phyloP scores from a whole-genome alignment of 2,113 vertebrate genomes.

The Phalacrocorax pelagicus region DNA sequence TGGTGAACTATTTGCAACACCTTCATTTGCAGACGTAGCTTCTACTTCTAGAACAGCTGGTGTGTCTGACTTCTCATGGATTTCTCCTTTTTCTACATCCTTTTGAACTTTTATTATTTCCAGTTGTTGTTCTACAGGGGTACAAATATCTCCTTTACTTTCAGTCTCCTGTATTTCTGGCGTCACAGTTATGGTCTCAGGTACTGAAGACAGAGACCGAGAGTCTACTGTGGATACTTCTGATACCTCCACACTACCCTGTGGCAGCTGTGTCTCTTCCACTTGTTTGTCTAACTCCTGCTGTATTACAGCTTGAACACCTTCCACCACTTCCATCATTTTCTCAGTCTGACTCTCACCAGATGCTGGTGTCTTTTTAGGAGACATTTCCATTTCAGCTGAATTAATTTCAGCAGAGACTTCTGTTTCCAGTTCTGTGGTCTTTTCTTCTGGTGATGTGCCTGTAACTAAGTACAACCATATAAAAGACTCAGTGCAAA shows the following conservation, averaged over 20 bases:
- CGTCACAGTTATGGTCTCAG: not conserved
- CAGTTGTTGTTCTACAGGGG: slow-evolving; percentile 35
- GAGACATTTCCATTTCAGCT: slow-evolving; percentile 63
- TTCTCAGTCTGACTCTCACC: slow-evolving; percentile 45
- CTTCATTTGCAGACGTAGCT: slow-evolving; percentile 71
- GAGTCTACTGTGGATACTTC: slow-evolving; percentile 60
- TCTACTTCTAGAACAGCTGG: slow-evolving; percentile 65
- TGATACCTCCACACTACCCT: slow-evolving; percentile 56
- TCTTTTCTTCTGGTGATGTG: slow-evolving; percentile 55
- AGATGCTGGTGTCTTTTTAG: slow-evolving; percentile 49
- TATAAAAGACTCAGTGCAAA: not conserved
- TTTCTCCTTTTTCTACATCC: slow-evolving; percentile 46
- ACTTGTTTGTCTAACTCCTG: slow-evolving; percentile 72
- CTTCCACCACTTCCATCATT: slow-evolving; percentile 69
- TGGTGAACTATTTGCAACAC: slow-evolving; percentile 70
- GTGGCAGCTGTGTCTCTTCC: slow-evolving; percentile 62
- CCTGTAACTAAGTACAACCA: slow-evolving; percentile 62
- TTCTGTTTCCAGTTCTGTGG: slow-evolving; percentile 57
- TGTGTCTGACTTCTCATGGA: slow-evolving; percentile 19
- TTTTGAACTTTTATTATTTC: slow-evolving; percentile 18
- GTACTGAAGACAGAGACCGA: not conserved
- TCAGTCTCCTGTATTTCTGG: slow-evolving; percentile 35
- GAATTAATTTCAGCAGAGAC: slow-evolving; percentile 36
- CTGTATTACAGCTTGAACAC: not conserved
- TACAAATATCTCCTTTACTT: slow-evolving; percentile 5